Evolutionary conservation across 2,888 invertebrate genomes (phyloP).

Genomic region (Ophioninae sp.): DNA sequence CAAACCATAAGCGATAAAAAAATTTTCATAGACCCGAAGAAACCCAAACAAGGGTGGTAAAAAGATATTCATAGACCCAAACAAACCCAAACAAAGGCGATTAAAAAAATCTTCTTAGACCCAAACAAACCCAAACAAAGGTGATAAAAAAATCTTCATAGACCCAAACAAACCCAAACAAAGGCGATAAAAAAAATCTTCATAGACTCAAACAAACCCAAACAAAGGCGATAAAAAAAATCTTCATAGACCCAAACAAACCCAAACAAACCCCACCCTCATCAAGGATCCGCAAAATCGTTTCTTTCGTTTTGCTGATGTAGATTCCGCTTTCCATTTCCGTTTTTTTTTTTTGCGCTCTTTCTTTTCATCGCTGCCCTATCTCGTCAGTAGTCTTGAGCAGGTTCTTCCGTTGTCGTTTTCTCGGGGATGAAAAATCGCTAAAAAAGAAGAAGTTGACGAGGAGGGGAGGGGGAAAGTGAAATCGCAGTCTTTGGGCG

Average conservation of each 20-base stretch:
- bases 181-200: conserved; percentile 19
- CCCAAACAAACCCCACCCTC: conserved; percentile 73
- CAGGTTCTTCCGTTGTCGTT: conserved; percentile 65
- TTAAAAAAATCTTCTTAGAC: conserved; percentile 24
- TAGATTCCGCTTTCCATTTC: conserved; percentile 26
- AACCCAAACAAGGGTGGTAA: too few relatives aligned
- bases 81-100: conserved; percentile 2
- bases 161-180: neutral
- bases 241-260: conserved; percentile 56
- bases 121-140: conserved; percentile 69
- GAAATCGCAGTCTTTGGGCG: conserved; percentile 47
- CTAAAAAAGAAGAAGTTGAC: conserved; percentile 70
- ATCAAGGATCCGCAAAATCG: conserved; percentile 69
- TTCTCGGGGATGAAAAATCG: conserved; percentile 79
- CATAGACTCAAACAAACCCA: neutral
- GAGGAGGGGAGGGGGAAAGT: conserved; percentile 54
- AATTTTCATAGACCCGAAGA: conserved; percentile 39
- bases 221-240: conserved; percentile 29
- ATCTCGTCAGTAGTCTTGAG: conserved; percentile 67
- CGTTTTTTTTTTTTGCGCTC: conserved; percentile 30
- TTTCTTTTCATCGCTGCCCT: conserved; percentile 47
- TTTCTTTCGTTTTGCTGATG: conserved; percentile 43
- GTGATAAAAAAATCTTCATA: too few relatives aligned
- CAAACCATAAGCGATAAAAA: conserved; percentile 27
- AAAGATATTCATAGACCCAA: too few relatives aligned